Evolutionary conservation across 2,797 vertebrate species (phyloP), one percentile per base, ranked within the genome.

Genomic region (Nyctibius grandis): DNA sequence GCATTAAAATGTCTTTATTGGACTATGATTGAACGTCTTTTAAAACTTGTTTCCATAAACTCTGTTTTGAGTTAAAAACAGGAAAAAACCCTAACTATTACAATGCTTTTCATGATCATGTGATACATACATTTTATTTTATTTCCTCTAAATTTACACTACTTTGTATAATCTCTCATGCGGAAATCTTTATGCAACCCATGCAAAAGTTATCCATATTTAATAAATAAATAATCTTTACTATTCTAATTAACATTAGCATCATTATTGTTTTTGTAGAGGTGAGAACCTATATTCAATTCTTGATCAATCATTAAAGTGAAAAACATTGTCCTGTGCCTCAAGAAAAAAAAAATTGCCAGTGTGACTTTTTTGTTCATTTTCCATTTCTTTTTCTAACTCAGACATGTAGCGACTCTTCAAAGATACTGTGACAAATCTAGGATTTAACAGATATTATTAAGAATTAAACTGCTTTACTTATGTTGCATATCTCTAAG

Each of bases 1-100:
- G 73, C 45, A 63, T 40, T 47, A 74, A 95, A 91, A 48, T 73
- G 14, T 85, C 64, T 65, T 90, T 69, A 79, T 60, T 91, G 76
- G 13, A 28, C 34, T 87, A 14, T 22, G 25, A 57, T 67, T 64
- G 25, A 94, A 64, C 56, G 86, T 63, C 7, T 19, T 67, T 28
- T 50, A 86, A 59, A 65, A 7, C 8, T 33, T 53, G 31, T 59
- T 29, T 60, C 15, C 2, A 10, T n/a, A 59, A 75, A 59, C 4
- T 56, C 23, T 53, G 3, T 48, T 88, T 34, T 38, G 20, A 61
- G 6, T 57, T 74, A 70, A 57, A 90, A 67, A 12, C 61, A 40
- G 6, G 14, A 74, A 87, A 34, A 13, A 0, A 6, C 56, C 11
- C 15, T 50, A 73, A 63, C 23, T 63, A 45, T 28, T 86, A 28